Percentiles rank a stretch among this genome's conserved stretches.
phyloP scores from a whole-genome alignment of 2,888 invertebrate genomes.

The Venustoraphidia nigricollis region DNA sequence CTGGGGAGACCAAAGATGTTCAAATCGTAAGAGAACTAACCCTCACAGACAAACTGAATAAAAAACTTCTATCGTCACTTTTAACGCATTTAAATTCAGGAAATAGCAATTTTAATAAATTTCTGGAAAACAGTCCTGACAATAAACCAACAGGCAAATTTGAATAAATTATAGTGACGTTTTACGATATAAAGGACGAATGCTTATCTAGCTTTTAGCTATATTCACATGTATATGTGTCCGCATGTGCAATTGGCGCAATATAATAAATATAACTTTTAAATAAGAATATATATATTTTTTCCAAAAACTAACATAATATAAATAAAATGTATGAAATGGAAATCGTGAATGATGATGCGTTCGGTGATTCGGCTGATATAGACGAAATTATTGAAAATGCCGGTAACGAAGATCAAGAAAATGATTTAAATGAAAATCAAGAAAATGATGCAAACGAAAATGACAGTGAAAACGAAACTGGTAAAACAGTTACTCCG shows the following conservation, averaged over 20 bases:
- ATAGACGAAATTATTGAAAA: constrained; percentile 5
- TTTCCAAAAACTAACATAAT: constrained; percentile 4
- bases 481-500: constrained; percentile 32
- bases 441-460: constrained; percentile 34
- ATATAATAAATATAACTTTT: neutral
- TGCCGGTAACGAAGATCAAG: constrained; percentile 8
- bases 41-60: constrained; percentile 50
- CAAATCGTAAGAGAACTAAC: constrained; percentile 30
- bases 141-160: constrained; percentile 5
- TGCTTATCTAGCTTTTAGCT: constrained; percentile 2
- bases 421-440: constrained; percentile 9
- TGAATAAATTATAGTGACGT: constrained; percentile 7
- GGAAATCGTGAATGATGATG: constrained; percentile 11
- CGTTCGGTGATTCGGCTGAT: constrained; percentile 12
- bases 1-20: constrained; percentile 2
- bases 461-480: constrained; percentile 24
- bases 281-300: neutral
- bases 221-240: neutral
- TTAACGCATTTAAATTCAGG: constrained; percentile 38
- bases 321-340: constrained; percentile 11
- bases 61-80: constrained; percentile 44
- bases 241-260: neutral
- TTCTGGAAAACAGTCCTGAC: constrained; percentile 3
- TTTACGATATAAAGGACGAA: neutral
- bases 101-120: constrained; percentile 7